These are phyloP conservation scores for Tigriopus japonicus DNA, from an alignment of 1,140 invertebrate genomes.

Conservation along the genomic window DNA sequence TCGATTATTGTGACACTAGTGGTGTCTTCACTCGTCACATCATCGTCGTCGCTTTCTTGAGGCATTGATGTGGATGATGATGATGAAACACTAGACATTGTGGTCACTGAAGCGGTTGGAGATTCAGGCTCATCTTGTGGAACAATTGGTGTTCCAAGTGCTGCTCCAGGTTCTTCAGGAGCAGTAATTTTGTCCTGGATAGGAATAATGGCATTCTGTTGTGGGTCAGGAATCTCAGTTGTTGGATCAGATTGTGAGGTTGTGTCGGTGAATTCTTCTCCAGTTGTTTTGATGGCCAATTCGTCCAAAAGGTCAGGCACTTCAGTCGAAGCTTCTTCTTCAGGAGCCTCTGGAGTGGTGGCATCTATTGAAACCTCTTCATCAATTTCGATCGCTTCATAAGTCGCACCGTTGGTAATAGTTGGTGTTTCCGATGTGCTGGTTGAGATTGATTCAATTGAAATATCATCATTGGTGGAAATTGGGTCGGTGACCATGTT, in stretches of 20 bases:
- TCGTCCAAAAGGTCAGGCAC: background rate
- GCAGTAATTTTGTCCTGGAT: background rate
- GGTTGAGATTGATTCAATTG: no score
- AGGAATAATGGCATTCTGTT: no score
- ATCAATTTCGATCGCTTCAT: no score
- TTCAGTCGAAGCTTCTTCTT: background rate
- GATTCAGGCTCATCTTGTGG: background rate
- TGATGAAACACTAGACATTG: background rate
- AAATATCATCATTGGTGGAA: no score
- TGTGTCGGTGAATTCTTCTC: background rate
- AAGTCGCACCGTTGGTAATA: no score
- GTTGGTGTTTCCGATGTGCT: no score
- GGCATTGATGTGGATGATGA: background rate
- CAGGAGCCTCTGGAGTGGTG: background rate
- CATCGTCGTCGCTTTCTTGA: no score
- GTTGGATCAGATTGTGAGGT: background rate
- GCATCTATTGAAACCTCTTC: no score
- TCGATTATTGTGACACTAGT: no score
- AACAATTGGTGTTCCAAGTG: background rate
- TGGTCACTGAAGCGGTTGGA: background rate
- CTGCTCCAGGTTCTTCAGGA: background rate
- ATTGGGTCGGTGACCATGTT: no score
- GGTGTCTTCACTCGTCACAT: no score
- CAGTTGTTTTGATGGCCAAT: background rate
- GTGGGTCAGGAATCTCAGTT: no score